phyloP scores from a whole-genome alignment of 2,888 invertebrate genomes.

The Polymixis flavicincta region DNA sequence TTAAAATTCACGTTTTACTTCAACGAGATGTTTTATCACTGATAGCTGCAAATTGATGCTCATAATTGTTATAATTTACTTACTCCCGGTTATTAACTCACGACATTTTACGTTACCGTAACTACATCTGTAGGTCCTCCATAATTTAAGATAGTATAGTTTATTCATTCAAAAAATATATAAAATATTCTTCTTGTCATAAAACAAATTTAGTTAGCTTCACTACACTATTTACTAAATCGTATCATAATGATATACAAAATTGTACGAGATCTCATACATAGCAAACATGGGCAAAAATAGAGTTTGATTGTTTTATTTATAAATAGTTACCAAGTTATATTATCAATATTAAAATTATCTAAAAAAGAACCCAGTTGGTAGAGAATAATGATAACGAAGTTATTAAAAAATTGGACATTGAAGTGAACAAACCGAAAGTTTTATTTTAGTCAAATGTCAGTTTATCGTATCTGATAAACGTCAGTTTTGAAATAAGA shows the following conservation, averaged over 20 bases:
- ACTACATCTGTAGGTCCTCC: slow-evolving; percentile 30
- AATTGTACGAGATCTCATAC: slow-evolving; percentile 60
- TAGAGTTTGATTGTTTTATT: slow-evolving; percentile 45
- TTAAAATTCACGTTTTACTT: slow-evolving; percentile 7
- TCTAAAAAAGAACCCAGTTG: neutral
- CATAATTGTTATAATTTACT: neutral
- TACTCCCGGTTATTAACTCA: slow-evolving; percentile 21
- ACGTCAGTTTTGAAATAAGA: neutral
- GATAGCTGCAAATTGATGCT: slow-evolving; percentile 5
- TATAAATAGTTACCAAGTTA: slow-evolving; percentile 35
- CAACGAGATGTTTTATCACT: slow-evolving; percentile 9
- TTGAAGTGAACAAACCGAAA: slow-evolving; percentile 12
- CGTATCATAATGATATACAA: slow-evolving; percentile 52
- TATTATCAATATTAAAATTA: neutral
- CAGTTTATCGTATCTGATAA: neutral
- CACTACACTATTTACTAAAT: slow-evolving; percentile 31
- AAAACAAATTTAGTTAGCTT: slow-evolving; percentile 26
- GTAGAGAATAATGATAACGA: neutral
- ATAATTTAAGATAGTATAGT: slow-evolving; percentile 1
- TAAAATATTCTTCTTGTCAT: slow-evolving; percentile 7
- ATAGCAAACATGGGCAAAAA: slow-evolving; percentile 31
- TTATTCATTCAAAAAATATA: slow-evolving; percentile 14
- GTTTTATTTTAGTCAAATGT: neutral
- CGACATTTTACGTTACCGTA: slow-evolving; percentile 32
- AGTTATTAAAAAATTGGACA: slow-evolving; percentile 17